Evolutionary conservation across 2,113 vertebrate species (phyloP).

Genomic region (Monarcha castaneiventris): DNA sequence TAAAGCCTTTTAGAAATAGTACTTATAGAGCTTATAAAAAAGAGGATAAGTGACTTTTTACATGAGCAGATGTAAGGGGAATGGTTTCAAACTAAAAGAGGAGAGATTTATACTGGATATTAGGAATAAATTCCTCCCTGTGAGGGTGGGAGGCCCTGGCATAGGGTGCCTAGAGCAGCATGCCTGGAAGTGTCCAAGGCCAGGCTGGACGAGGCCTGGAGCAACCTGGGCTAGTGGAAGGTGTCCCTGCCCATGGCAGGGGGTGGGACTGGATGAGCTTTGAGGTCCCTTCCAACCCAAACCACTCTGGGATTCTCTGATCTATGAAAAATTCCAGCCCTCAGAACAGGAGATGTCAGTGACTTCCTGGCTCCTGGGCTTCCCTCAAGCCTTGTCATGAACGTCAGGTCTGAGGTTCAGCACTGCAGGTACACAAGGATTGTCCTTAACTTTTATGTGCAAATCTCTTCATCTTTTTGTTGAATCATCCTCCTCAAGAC

Average conservation of each 20-base stretch:
- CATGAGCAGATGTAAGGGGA: fast-evolving
- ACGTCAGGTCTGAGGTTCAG: background rate
- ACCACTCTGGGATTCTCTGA: background rate
- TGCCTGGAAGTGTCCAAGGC: background rate
- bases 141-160: background rate
- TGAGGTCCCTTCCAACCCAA: background rate
- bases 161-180: background rate
- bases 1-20: background rate
- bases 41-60: background rate
- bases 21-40: background rate
- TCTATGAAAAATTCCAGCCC: background rate
- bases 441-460: background rate
- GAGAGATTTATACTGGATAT: background rate
- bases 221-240: background rate
- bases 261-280: background rate
- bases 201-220: background rate
- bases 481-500: background rate
- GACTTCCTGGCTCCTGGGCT: background rate
- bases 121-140: background rate
- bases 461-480: background rate
- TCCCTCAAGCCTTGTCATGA: background rate
- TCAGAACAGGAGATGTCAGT: background rate
- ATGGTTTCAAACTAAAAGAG: background rate
- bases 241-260: background rate
- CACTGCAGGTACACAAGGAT: no score